A percentile compares a stretch with the other conserved stretches of the same genome.
Conservation (phyloP, 92 coral and sea anemone genomes). For the Epizoanthus rinbou region DNA sequence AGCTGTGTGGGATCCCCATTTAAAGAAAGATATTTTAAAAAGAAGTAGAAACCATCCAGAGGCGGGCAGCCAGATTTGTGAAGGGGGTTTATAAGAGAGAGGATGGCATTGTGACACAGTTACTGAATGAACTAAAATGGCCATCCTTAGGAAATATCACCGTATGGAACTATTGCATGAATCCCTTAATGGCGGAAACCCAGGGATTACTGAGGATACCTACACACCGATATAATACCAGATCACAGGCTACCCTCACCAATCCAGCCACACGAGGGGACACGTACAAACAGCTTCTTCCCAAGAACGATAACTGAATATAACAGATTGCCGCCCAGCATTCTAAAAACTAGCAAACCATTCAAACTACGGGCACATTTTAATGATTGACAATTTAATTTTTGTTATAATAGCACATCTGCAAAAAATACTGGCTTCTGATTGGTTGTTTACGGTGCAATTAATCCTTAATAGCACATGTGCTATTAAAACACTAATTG, state of each 20-base stretch:
- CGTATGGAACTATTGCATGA: neutral
- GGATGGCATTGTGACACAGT: neutral
- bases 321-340: constrained; percentile 34
- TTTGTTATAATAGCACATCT: constrained; percentile 49
- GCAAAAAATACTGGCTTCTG: too few species aligned
- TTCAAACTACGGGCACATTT: constrained; percentile 44
- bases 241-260: neutral
- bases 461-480: too few species aligned
- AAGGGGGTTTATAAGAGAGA: neutral
- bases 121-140: neutral
- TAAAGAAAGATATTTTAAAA: neutral
- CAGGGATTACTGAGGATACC: constrained; percentile 1
- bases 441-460: too few species aligned
- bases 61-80: constrained; percentile 10
- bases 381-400: constrained; percentile 38
- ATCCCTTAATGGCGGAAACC: neutral
- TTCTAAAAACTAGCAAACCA: constrained; percentile 22
- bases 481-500: too few species aligned
- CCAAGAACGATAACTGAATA: constrained; percentile 46
- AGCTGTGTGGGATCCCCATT: constrained; percentile 14
- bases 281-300: constrained; percentile 42
- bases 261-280: neutral
- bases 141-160: neutral
- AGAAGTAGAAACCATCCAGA: neutral
- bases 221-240: constrained; percentile 1